Evolutionary conservation across 2,888 invertebrate genomes (phyloP).

Genomic region (Drosophila nigritarsus): DNA sequence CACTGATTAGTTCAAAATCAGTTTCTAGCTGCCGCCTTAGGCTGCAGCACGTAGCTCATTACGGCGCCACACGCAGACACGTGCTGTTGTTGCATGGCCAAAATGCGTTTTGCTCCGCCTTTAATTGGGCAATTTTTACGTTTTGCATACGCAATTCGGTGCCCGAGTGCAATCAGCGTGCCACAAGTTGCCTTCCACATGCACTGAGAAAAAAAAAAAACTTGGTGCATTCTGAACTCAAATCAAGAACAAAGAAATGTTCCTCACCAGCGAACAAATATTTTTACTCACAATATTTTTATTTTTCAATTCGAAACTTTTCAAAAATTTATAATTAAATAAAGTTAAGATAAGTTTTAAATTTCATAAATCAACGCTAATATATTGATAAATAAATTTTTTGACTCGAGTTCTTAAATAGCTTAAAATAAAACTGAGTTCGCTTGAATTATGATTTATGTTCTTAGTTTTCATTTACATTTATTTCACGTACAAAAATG

Average conservation of each 20-base stretch:
- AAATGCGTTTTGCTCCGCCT: slow-evolving; percentile 24
- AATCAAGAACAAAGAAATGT: neutral
- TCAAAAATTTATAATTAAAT: neutral
- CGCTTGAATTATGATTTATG: neutral
- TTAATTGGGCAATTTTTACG: slow-evolving; percentile 63
- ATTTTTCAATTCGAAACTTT: neutral
- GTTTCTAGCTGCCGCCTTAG: slow-evolving; percentile 2
- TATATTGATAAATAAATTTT: no score
- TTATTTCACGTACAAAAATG: neutral
- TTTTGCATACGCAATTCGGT: slow-evolving; percentile 35
- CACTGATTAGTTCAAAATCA: slow-evolving; percentile 19
- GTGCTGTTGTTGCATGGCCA: slow-evolving; percentile 9
- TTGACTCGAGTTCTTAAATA: neutral
- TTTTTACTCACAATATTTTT: neutral
- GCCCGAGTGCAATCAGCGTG: slow-evolving; percentile 19
- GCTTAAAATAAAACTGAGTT: neutral
- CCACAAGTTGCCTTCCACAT: slow-evolving; percentile 27
- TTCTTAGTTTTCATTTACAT: neutral
- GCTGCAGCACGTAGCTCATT: slow-evolving; percentile 18
- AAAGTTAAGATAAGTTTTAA: neutral
- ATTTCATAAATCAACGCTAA: neutral
- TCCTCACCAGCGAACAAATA: neutral
- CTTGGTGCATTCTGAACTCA: neutral
- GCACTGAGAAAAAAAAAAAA: neutral
- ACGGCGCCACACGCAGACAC: neutral